Base-by-base conservation (phyloP, 2,888 invertebrate genomes). In the Sarcophaga rosellei region DNA sequence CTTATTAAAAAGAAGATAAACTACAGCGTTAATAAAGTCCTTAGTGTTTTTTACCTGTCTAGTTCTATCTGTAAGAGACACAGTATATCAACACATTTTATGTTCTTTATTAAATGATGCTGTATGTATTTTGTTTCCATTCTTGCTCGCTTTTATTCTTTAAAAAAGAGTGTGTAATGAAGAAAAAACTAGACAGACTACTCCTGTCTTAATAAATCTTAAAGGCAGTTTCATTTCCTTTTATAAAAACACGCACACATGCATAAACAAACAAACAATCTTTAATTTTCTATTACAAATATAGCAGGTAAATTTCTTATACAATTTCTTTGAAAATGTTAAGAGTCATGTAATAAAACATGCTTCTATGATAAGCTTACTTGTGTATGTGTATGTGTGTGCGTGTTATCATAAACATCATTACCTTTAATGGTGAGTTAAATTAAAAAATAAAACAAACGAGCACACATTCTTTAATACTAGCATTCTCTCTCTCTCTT, bases 221-320 rank as follows among this genome's bases (percentile, higher is more conserved):
- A 81, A 77, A 80, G 5, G 74, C 83, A 86, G 86, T 86, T 86
- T 86, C 81, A 86, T 86, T 86, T 86, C 86, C 86, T 86, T 83
- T 86, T 63, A 74, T 63, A 66, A 53, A 65, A 69, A 23, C 53
- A 75, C 69, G 8, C 75, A 44, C 35, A 63, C 25, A 69, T 0
- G 12, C 5, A 57, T 15, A 35, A 35, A 35, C 35, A 35, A 35
- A 35, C 10, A 35, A 35, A 35, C 35, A 10, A 2, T 53, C 4
- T 53, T 53, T 53, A 53, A 53, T 53, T 53, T 53, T 53, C 17
- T 17, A 53, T 53, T 53, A 53, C 12, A 53, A 53, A 53, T 17
- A 53, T 15, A 61, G 53, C 53, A 53, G 53, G 53, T 53, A 17
- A 53, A 17, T 53, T 53, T 53, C 17, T 53, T 3, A 4, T 53